Conservation (phyloP, 2,888 invertebrate species). For the Ametastegia equiseti region DNA sequence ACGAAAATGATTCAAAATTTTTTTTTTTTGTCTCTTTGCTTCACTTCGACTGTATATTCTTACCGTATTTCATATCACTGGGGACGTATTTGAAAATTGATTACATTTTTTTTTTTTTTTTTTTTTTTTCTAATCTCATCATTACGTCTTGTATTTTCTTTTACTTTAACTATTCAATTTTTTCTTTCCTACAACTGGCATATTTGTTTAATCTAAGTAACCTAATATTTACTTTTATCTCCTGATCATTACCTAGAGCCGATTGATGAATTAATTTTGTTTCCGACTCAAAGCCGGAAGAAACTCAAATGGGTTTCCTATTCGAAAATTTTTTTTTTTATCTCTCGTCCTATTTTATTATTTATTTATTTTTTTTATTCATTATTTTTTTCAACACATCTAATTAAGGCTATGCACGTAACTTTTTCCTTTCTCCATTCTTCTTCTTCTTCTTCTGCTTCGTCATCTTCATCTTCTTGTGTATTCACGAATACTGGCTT, state of each 20-base stretch:
- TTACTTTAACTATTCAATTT: constrained; percentile 25
- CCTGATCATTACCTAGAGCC: constrained; percentile 8
- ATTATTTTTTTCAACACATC: constrained; percentile 48
- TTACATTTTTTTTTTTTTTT: constrained; percentile 9
- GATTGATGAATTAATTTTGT: constrained; percentile 35
- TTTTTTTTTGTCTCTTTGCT: neutral
- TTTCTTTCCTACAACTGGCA: constrained; percentile 71
- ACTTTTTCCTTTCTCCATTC: constrained; percentile 51
- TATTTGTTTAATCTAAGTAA: constrained; percentile 55
- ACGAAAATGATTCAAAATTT: neutral
- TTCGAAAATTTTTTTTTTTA: neutral
- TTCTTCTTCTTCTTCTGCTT: constrained; percentile 42
- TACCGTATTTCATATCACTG: constrained; percentile 27
- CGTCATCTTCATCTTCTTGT: constrained; percentile 60
- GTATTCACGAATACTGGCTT: constrained; percentile 72
- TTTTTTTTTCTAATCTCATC: constrained; percentile 49
- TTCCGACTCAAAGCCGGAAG: neutral
- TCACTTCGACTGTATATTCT: neutral
- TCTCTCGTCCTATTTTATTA: too few relatives aligned
- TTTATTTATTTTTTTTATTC: too few relatives aligned
- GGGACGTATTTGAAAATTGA: constrained; percentile 34
- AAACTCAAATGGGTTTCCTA: neutral
- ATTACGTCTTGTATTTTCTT: constrained; percentile 32
- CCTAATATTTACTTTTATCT: neutral
- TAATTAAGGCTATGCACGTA: constrained; percentile 59